Base-by-base conservation (phyloP, 2,888 invertebrate species). In the Cosmopolites sordidus region DNA sequence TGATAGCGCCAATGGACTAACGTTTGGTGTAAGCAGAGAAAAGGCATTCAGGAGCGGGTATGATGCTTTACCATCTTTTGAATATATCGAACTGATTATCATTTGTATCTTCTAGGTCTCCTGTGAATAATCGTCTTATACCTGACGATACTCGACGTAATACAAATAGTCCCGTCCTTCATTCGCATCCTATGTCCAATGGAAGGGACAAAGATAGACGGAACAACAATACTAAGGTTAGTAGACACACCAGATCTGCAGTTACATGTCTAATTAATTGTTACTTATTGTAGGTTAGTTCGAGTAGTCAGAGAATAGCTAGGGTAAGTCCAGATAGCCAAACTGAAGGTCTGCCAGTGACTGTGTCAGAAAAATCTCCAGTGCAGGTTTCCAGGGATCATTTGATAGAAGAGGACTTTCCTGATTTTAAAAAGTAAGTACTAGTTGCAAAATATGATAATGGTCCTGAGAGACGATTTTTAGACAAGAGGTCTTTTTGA, bases 351-450 rank as follows among this genome's bases (percentile, higher is more conserved):
- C 52, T 62, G 53, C 65, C 57, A 52, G 18, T 40, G n/a, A 38
- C 49, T 2, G 17, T 53, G 5, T 43, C 48, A 16, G 38, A 62
- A 14, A 58, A 58, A 30, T 54, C 58, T 37, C 59, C 60, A 15
- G 52, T 58, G 59, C 49, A 62, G 59, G 48, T 59, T 52, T 54
- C 47, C 44, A 39, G 43, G 14, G 48, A 57, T n/a, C 43, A 29
- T 2, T 2, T 42, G 48, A 49, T 54, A 22, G 64, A 60, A 18
- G 60, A 61, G 22, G 59, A 64, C 9, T 70, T 66, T 62, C 73
- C 73, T 37, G 80, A 81, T 64, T 83, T 80, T 72, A 73, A 80
- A 68, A 77, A 76, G 83, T 83, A 70, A 9, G 33, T 33, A 33
- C 12, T 33, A 5, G n/a, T n/a, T n/a, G n/a, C 15, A 1, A 40